These are phyloP conservation scores for Amphiprion percula DNA, from an alignment of 2,113 vertebrate genomes.

Conservation along the genomic window DNA sequence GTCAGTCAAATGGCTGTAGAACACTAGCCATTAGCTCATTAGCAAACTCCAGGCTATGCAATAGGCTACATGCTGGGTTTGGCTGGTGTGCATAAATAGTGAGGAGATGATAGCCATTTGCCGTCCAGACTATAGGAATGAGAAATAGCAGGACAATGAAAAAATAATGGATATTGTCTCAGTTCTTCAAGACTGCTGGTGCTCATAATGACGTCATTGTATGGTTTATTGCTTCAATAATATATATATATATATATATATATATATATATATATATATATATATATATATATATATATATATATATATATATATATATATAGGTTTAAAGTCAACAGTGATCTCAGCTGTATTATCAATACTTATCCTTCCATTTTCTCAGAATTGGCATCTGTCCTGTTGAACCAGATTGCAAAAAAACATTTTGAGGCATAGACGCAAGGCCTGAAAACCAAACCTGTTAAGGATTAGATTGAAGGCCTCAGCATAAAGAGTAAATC, in stretches of 20 bases:
- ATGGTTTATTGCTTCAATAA: slow-evolving; percentile 56
- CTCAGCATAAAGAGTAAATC: slow-evolving; percentile 54
- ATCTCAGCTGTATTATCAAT: slow-evolving; percentile 74
- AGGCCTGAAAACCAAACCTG: slow-evolving; percentile 58
- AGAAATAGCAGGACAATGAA: slow-evolving; percentile 32
- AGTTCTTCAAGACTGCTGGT: slow-evolving; percentile 14
- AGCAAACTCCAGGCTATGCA: slow-evolving; percentile 52
- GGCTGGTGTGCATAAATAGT: slow-evolving; percentile 44
- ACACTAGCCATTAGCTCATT: slow-evolving; percentile 63
- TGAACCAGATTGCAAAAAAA: slow-evolving; percentile 62
- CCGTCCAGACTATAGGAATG: slow-evolving; percentile 34
- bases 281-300: too few species aligned
- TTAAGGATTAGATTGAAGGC: slow-evolving; percentile 65
- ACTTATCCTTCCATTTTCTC: slow-evolving; percentile 66
- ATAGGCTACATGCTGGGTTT: slow-evolving; percentile 47
- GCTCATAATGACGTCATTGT: slow-evolving; percentile 68
- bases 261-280: too few species aligned
- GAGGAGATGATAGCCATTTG: slow-evolving; percentile 36
- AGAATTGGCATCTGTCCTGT: slow-evolving; percentile 63
- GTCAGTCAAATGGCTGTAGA: slow-evolving; percentile 70
- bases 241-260: slow-evolving; percentile 10
- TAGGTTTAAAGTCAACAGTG: slow-evolving; percentile 60
- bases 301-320: slow-evolving; percentile 29
- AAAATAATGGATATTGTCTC: slow-evolving; percentile 23
- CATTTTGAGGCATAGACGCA: slow-evolving; percentile 56